A percentile compares a stretch with the other conserved stretches of the same genome.
Evolutionary conservation across 2,113 vertebrate species (phyloP).

Genomic region (Loxodonta africana): DNA sequence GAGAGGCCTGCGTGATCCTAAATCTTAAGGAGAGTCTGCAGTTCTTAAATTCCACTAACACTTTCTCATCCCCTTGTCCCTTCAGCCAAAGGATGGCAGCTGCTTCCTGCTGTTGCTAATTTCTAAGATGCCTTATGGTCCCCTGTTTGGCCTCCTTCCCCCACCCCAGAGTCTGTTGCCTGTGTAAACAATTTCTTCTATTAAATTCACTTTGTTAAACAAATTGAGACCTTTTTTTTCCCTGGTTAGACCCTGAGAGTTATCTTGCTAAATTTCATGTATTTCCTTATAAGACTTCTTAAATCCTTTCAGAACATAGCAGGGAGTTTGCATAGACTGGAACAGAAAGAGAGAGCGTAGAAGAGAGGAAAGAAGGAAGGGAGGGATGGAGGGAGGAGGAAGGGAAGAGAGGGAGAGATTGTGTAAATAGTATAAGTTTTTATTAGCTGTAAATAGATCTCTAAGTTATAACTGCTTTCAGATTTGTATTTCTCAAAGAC

Average conservation of each 20-base stretch:
- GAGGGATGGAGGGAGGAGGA: background rate
- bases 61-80: background rate
- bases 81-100: background rate
- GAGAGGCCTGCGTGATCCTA: background rate
- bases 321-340: background rate
- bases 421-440: background rate
- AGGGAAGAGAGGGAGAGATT: background rate
- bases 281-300: background rate
- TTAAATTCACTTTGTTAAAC: conserved; percentile 39
- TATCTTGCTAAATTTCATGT: background rate
- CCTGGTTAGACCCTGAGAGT: background rate
- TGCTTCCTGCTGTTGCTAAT: conserved; percentile 20
- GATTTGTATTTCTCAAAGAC: background rate
- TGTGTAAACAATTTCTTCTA: background rate
- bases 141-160: background rate
- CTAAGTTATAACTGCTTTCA: background rate
- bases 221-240: conserved; percentile 18
- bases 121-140: background rate
- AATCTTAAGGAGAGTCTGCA: background rate
- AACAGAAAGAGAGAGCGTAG: background rate
- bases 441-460: background rate
- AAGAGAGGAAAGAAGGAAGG: background rate
- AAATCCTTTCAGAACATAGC: background rate
- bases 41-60: background rate
- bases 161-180: background rate